phyloP scores from a whole-genome alignment of 53 echinoderm and acorn worm genomes.

The Paracentrotus lividus region DNA sequence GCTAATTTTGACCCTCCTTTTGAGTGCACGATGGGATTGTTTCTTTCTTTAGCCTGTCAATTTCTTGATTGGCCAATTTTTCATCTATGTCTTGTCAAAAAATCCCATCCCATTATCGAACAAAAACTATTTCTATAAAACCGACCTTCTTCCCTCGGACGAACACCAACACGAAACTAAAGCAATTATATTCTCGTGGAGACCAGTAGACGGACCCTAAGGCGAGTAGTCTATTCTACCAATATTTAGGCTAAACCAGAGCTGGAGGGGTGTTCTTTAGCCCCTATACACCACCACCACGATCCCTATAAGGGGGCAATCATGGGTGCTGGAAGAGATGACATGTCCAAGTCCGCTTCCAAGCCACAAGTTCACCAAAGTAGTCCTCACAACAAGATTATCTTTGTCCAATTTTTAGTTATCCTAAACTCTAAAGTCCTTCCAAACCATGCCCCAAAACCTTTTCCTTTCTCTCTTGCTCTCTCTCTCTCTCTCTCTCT shows the following conservation, averaged over 20 bases:
- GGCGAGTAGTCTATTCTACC: background rate
- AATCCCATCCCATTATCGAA: background rate
- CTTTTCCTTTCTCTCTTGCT: too few relatives aligned
- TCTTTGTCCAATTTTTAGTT: background rate
- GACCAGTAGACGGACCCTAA: conserved; percentile 24
- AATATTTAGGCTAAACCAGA: conserved; percentile 50
- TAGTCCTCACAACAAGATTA: background rate
- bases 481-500: background rate
- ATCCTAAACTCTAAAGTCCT: conserved; percentile 13
- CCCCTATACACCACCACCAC: conserved; percentile 3
- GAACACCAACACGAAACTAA: background rate
- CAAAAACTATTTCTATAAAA: background rate
- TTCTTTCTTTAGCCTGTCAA: too few relatives aligned
- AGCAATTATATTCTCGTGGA: background rate
- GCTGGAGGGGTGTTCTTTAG: conserved; percentile 58
- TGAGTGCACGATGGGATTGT: background rate
- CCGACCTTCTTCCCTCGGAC: background rate
- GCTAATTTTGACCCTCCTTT: background rate
- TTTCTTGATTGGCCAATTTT: background rate
- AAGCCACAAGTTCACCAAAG: background rate
- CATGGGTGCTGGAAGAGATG: background rate
- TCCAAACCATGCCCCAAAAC: background rate
- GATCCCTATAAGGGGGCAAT: background rate
- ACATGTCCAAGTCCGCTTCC: background rate
- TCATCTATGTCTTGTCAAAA: background rate